Evolutionary conservation across 1,140 invertebrate genomes (phyloP).

Genomic region (Penaeus japonicus): DNA sequence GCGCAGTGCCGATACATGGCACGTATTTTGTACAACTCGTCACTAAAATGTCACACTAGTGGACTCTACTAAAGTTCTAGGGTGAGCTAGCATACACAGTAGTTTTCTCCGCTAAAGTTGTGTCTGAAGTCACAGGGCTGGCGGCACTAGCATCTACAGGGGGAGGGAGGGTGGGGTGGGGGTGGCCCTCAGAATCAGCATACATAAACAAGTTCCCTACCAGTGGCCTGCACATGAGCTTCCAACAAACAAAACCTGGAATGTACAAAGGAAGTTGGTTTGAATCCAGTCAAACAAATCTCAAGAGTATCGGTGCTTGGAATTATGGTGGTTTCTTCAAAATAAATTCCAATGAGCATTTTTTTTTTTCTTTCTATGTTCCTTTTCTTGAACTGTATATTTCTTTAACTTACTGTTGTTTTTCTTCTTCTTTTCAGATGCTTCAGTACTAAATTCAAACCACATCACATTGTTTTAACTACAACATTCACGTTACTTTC

Average conservation of each 20-base stretch:
- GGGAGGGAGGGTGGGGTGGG: background rate
- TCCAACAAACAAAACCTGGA: conserved; percentile 54
- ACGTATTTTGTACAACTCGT: conserved; percentile 34
- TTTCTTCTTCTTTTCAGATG: background rate
- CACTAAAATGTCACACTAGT: conserved; percentile 45
- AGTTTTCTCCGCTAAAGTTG: conserved; percentile 43
- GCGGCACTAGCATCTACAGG: conserved; percentile 41
- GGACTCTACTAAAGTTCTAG: conserved; percentile 37
- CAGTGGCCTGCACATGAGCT: conserved; percentile 52
- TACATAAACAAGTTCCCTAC: conserved; percentile 44
- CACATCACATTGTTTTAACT: conserved; percentile 38
- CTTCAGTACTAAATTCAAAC: conserved; percentile 39
- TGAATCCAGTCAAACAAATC: conserved; percentile 27
- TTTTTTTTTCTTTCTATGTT: too few relatives aligned
- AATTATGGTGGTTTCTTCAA: background rate
- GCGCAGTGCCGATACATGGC: conserved; percentile 26
- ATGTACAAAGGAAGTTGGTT: conserved; percentile 50
- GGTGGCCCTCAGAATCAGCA: conserved; percentile 31
- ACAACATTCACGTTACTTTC: conserved; percentile 45
- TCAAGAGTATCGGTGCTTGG: background rate
- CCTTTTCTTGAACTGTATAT: background rate
- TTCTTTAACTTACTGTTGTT: background rate
- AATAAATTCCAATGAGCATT: background rate
- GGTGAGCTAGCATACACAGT: conserved; percentile 48
- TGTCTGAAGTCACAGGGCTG: conserved; percentile 36